phyloP scores from a whole-genome alignment of 2,888 invertebrate species.

The Dimorphilus gyrociliatus region DNA sequence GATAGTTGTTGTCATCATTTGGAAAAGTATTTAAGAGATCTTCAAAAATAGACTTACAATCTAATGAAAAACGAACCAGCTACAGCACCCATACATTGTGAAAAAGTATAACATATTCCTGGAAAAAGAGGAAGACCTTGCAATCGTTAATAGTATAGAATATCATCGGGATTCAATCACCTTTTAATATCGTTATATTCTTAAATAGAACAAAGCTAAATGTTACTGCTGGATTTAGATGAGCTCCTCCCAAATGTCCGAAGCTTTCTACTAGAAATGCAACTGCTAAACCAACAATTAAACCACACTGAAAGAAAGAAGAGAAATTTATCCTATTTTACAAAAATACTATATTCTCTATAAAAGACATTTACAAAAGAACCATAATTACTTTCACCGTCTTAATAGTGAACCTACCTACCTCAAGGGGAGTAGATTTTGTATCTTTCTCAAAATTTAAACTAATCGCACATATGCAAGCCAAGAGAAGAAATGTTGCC shows the following conservation, averaged over 20 bases:
- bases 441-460: not conserved
- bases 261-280: conserved; percentile 5
- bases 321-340: too few species aligned
- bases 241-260: conserved; percentile 7
- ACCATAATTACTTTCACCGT: conserved; percentile 4
- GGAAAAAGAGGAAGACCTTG: too few species aligned
- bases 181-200: conserved; percentile 6
- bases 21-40: too few species aligned
- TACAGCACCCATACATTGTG: too few species aligned
- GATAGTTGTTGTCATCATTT: too few species aligned
- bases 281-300: conserved; percentile 8
- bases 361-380: too few species aligned
- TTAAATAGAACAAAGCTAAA: conserved; percentile 3
- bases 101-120: too few species aligned
- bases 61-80: too few species aligned
- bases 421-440: not conserved
- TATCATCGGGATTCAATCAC: not conserved
- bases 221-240: conserved; percentile 8
- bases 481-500: conserved; percentile 7
- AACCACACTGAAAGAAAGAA: too few species aligned
- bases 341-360: too few species aligned
- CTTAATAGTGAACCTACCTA: not conserved
- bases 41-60: too few species aligned
- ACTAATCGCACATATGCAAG: conserved; percentile 5
- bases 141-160: too few species aligned